A percentile compares a stretch with the other conserved stretches of the same genome.
Conservation (phyloP, 2,113 vertebrate genomes). For the Sylvilagus bachmani region DNA sequence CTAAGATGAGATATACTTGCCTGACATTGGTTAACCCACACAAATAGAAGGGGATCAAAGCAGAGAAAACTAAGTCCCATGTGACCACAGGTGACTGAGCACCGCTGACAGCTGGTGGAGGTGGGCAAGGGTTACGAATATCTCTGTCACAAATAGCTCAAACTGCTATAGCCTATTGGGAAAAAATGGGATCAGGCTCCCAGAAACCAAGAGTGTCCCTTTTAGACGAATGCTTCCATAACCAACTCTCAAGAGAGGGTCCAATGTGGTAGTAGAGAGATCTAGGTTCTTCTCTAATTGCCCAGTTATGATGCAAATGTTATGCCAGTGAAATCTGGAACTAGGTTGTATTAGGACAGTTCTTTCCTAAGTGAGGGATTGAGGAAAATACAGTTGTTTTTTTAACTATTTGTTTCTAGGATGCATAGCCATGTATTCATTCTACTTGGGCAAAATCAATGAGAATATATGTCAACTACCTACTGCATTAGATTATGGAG, state of each 20-base stretch:
- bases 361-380: background rate
- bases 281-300: background rate
- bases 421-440: background rate
- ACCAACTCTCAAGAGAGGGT: background rate
- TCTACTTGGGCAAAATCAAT: background rate
- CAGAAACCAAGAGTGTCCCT: slow-evolving; percentile 11
- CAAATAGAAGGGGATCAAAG: background rate
- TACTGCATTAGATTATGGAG: background rate
- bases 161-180: background rate
- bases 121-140: background rate
- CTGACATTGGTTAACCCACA: background rate
- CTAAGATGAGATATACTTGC: background rate
- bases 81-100: background rate
- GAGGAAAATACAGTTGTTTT: background rate
- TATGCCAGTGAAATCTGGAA: background rate
- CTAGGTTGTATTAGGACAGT: background rate
- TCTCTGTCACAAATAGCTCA: background rate
- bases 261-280: background rate
- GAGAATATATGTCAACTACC: background rate
- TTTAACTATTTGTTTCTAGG: background rate
- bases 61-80: background rate
- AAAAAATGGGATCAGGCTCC: background rate
- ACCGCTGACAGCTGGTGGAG: background rate
- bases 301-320: background rate
- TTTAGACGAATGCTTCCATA: background rate